Conservation (phyloP, 2,888 invertebrate genomes). For the Catonia carolina region DNA sequence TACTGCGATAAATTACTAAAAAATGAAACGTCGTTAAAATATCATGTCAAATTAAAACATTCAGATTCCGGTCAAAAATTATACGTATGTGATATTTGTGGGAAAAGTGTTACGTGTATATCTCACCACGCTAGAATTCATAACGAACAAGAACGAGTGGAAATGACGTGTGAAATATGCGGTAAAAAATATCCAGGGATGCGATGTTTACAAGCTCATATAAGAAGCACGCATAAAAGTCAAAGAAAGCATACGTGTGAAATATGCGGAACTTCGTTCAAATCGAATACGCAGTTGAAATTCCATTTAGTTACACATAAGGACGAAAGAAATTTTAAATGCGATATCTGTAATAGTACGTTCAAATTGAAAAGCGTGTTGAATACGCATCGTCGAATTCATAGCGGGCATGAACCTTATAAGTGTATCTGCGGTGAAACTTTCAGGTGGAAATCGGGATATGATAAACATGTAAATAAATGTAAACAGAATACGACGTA, state of each 20-base stretch:
- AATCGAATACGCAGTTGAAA: not conserved
- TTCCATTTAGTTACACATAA: not conserved
- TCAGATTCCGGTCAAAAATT: not conserved
- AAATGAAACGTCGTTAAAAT: not conserved
- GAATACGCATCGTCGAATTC: not conserved
- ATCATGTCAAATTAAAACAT: not conserved
- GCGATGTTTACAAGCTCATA: not conserved
- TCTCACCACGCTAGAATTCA: not conserved
- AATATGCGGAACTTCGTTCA: slow-evolving; percentile 11
- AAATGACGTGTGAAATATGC: slow-evolving; percentile 16
- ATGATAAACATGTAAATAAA: not conserved
- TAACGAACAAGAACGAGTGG: no score
- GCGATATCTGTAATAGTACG: not conserved
- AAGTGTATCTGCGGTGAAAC: not conserved
- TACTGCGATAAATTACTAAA: slow-evolving; percentile 4
- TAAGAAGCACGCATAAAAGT: not conserved
- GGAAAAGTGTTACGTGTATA: not conserved
- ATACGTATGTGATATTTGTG: slow-evolving; percentile 8
- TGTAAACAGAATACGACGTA: not conserved
- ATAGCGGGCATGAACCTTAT: not conserved
- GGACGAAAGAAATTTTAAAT: not conserved
- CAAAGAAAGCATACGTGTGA: slow-evolving; percentile 14
- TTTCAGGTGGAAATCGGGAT: not conserved
- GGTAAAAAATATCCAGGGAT: slow-evolving; percentile 4
- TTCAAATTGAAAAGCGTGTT: not conserved